Evolutionary conservation across 1,140 invertebrate species (phyloP).

Genomic region (Macrobrachium nipponense): DNA sequence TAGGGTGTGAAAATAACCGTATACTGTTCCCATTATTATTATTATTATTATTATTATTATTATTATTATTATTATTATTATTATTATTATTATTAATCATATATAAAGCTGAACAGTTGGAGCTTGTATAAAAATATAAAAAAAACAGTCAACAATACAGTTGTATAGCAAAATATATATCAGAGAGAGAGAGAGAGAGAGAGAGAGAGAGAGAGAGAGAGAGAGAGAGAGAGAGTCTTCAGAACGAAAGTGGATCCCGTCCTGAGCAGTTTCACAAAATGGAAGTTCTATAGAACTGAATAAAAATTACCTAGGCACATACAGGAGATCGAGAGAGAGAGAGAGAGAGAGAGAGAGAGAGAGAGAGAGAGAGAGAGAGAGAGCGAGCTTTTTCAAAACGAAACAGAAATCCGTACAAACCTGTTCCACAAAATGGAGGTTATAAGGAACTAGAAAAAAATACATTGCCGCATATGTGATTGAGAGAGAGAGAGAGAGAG

Average conservation of each 20-base stretch:
- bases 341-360: conserved; percentile 19
- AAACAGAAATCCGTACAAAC: no score
- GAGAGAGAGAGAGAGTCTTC: not conserved
- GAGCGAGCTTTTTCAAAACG: no score
- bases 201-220: conserved; percentile 17
- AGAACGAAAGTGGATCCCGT: no score
- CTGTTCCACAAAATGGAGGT: no score
- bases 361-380: conserved; percentile 14
- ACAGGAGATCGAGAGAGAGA: not conserved
- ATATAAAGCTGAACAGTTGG: not conserved
- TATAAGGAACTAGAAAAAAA: no score
- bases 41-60: no score
- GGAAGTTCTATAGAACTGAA: no score
- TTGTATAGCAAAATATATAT: not conserved
- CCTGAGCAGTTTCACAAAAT: no score
- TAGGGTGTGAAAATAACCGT: not conserved
- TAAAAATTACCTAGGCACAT: no score
- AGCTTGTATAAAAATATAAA: not conserved
- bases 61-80: no score
- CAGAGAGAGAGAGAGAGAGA: not conserved
- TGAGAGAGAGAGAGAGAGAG: conserved; percentile 13
- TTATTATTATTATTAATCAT: no score
- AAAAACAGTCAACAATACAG: not conserved
- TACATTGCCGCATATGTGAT: no score
- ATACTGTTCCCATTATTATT: not conserved